Conservation (phyloP, 2,797 vertebrate genomes). For the Sebastiscus albofasciatus region DNA sequence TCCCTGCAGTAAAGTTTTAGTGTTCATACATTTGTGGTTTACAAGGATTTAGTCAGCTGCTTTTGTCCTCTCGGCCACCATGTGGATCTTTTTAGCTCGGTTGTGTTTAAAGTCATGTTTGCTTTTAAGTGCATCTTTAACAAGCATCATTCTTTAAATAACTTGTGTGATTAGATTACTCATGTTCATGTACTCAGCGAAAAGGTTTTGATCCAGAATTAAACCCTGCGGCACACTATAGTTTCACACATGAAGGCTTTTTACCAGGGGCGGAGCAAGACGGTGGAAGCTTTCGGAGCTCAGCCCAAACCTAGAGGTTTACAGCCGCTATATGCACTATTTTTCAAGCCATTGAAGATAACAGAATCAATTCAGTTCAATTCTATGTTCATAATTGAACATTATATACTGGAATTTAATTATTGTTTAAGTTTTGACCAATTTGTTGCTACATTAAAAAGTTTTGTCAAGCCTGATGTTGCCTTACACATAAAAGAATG, state of each 20-base stretch:
- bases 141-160: constrained; percentile 37
- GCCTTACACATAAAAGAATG: no score
- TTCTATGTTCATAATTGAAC: no score
- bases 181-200: constrained; percentile 18
- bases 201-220: constrained; percentile 26
- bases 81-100: constrained; percentile 24
- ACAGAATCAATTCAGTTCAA: background rate
- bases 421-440: no score
- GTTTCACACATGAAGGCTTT: constrained; percentile 44
- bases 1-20: background rate
- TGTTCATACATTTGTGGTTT: constrained; percentile 26
- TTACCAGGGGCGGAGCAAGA: background rate
- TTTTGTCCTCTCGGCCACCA: constrained; percentile 4
- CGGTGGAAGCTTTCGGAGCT: background rate
- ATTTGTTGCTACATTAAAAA: no score
- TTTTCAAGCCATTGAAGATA: background rate
- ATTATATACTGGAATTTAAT: no score
- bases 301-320: background rate
- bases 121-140: constrained; percentile 21
- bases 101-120: constrained; percentile 37
- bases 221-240: constrained; percentile 9
- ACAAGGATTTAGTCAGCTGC: constrained; percentile 10
- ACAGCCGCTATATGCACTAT: background rate
- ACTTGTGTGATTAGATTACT: constrained; percentile 35
- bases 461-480: no score